These are phyloP conservation scores for Silurus meridionalis DNA, from an alignment of 2,113 vertebrate species.

Conservation along the genomic window DNA sequence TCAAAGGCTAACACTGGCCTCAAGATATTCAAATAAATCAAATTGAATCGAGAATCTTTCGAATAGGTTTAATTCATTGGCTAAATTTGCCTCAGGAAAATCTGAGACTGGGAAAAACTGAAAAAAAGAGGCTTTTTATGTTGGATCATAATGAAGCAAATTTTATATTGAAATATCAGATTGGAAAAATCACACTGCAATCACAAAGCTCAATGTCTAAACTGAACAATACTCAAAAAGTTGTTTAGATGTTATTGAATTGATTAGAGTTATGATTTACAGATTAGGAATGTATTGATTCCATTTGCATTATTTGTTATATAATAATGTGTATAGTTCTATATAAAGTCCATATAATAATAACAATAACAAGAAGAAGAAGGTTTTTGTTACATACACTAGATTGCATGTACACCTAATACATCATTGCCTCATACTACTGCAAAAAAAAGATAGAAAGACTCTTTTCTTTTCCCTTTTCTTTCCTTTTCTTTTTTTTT, in stretches of 20 bases:
- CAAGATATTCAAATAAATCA: conserved; percentile 21
- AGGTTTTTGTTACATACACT: background rate
- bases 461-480: background rate
- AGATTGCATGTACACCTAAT: background rate
- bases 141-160: conserved; percentile 13
- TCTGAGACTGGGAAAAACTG: conserved; percentile 1
- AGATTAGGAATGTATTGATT: background rate
- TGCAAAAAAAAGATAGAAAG: background rate
- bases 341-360: background rate
- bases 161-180: conserved; percentile 22
- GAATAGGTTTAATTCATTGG: conserved; percentile 26
- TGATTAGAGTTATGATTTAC: background rate
- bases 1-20: conserved; percentile 18
- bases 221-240: background rate
- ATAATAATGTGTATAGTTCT: background rate
- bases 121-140: conserved; percentile 33
- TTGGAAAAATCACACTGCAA: background rate
- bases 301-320: background rate
- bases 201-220: background rate
- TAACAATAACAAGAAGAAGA: background rate
- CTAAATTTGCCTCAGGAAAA: conserved; percentile 18
- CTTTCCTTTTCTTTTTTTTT: background rate
- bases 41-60: conserved; percentile 18
- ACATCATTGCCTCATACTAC: background rate
- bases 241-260: background rate